Evolutionary conservation across 2,113 vertebrate species (phyloP), one percentile per base, ranked within the genome.

Genomic region (Dicrurus megarhynchus): DNA sequence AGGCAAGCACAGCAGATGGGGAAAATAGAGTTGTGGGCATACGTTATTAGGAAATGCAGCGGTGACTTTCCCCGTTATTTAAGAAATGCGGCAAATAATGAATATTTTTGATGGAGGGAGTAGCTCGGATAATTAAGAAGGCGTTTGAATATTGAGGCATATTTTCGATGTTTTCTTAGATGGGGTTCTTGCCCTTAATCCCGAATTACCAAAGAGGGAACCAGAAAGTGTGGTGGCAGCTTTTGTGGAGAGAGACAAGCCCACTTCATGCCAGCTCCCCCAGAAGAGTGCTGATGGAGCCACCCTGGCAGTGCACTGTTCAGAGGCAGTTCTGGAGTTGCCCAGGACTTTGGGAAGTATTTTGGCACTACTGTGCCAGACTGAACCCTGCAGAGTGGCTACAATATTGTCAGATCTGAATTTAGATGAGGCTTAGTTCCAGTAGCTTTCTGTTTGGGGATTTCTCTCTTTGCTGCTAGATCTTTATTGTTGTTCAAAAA

Each of bases 1-100:
- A 98, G 97, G 96, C 97, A 97, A 97, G 97, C 97, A 93, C 61
- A 98, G 96, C 95, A 97, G 95, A 97, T 96, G 85, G 96, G 85
- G 95, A 95, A 98, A 98, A 97, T 85, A 97, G 96, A 97, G 95
- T 94, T 92, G 90, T 95, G 96, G 95, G 95, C 96, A 97, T 93
- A 94, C n/a, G 87, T 97, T 95, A 97, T 88, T 86, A 80, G 91
- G 76, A 97, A 97, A 96, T 63, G 80, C 84, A 92, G 73, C 15
- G 19, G 63, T 80, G 80, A 80, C 88, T 96, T 89, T 69, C 92
- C 85, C 75, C 0, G 18, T 90, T 87, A 57, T 92, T 95, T 96
- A 92, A 73, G 97, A 95, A 97, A 96, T 75, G 68, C 42, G 76
- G 33, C 47, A 81, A 84, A 96, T 87, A 96, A 93, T 63, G 42